These are phyloP conservation scores for Xylota segnis DNA, from an alignment of 2,888 invertebrate genomes.

Conservation along the genomic window DNA sequence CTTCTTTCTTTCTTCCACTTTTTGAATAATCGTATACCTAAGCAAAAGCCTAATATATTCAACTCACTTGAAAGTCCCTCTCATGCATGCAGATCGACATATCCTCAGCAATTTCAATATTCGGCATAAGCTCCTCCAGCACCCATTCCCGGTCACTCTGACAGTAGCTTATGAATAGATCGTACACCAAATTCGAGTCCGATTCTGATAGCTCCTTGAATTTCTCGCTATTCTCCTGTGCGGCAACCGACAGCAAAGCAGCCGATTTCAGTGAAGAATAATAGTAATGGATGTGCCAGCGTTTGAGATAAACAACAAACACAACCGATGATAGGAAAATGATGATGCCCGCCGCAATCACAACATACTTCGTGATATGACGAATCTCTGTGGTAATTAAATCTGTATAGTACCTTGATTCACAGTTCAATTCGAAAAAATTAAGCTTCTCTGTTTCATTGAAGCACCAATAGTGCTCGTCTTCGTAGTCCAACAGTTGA, in stretches of 20 bases:
- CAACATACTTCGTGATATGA: slow-evolving; percentile 76
- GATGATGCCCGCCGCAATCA: slow-evolving; percentile 77
- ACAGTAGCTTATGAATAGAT: slow-evolving; percentile 90
- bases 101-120: slow-evolving; percentile 86
- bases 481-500: slow-evolving; percentile 83
- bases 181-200: slow-evolving; percentile 85
- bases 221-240: slow-evolving; percentile 83
- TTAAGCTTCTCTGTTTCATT: slow-evolving; percentile 81
- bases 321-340: slow-evolving; percentile 77
- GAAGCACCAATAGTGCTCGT: slow-evolving; percentile 83
- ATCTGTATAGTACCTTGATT: slow-evolving; percentile 61
- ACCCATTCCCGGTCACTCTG: slow-evolving; percentile 88
- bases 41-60: neutral
- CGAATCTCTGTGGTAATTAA: slow-evolving; percentile 76
- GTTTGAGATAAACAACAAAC: slow-evolving; percentile 85
- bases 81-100: slow-evolving; percentile 89
- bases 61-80: slow-evolving; percentile 88
- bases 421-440: slow-evolving; percentile 79
- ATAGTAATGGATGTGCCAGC: slow-evolving; percentile 86
- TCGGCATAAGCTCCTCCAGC: slow-evolving; percentile 87
- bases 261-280: slow-evolving; percentile 87
- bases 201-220: slow-evolving; percentile 79
- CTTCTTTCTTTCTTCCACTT: too few species aligned
- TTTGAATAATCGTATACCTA: too few species aligned
- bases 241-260: slow-evolving; percentile 86